Evolutionary conservation across 2,797 vertebrate genomes (phyloP).

Genomic region (Betta splendens): DNA sequence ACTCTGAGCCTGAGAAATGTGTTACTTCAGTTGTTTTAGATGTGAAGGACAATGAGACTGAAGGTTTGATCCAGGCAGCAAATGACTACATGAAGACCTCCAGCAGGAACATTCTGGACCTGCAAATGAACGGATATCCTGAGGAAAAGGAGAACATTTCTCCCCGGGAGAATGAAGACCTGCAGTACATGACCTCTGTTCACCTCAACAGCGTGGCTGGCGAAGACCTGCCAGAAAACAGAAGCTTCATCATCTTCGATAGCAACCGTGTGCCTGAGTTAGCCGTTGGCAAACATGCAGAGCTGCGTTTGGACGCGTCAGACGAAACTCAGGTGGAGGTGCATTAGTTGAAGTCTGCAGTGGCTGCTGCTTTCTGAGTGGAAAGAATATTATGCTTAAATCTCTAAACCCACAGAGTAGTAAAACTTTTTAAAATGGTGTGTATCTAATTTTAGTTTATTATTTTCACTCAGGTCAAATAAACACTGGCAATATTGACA

Average conservation of each 20-base stretch:
- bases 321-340: slow-evolving; percentile 40
- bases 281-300: not conserved
- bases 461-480: slow-evolving; percentile 20
- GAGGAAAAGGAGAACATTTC: slow-evolving; percentile 11
- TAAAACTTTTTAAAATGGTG: not conserved
- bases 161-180: slow-evolving; percentile 17
- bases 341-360: slow-evolving; percentile 26
- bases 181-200: slow-evolving; percentile 12
- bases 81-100: slow-evolving; percentile 31
- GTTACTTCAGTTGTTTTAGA: slow-evolving; percentile 5
- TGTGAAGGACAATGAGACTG: slow-evolving; percentile 11
- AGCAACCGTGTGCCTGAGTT: slow-evolving; percentile 21
- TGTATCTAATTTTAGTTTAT: slow-evolving; percentile 18
- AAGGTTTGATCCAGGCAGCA: slow-evolving; percentile 16
- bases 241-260: slow-evolving; percentile 63
- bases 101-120: slow-evolving; percentile 29
- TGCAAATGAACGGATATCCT: slow-evolving; percentile 43
- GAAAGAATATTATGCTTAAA: not conserved
- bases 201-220: slow-evolving; percentile 12
- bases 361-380: not conserved
- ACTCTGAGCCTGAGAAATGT: slow-evolving; percentile 14
- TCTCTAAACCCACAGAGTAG: not conserved
- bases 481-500: rapidly evolving
- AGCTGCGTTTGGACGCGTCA: slow-evolving; percentile 28
- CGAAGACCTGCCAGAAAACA: slow-evolving; percentile 45